Evolutionary conservation across 2,888 invertebrate species (phyloP).

Genomic region (Parochlus steinenii): DNA sequence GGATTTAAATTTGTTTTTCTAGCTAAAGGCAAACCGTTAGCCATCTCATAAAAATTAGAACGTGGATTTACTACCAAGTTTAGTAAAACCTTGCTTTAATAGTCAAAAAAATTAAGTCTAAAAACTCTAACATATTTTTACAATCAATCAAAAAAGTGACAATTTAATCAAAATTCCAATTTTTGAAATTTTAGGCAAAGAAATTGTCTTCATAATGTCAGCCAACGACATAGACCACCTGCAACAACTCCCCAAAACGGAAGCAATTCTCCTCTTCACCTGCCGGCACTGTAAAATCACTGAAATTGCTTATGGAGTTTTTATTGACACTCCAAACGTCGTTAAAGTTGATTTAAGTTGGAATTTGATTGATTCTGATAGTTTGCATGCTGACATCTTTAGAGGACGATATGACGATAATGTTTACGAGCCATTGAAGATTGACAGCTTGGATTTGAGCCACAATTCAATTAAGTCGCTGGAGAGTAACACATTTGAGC

Average conservation of each 20-base stretch:
- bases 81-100: too few relatives aligned
- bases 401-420: conserved; percentile 43
- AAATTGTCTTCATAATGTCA: conserved; percentile 25
- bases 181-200: conserved; percentile 16
- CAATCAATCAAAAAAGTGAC: too few relatives aligned
- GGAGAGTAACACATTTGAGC: conserved; percentile 42
- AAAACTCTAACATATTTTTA: too few relatives aligned
- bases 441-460: conserved; percentile 43
- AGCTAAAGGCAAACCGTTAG: not conserved
- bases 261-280: conserved; percentile 23
- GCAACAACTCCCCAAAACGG: conserved; percentile 27
- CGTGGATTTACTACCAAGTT: too few relatives aligned
- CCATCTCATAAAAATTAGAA: too few relatives aligned
- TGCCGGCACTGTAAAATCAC: conserved; percentile 26
- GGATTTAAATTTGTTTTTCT: not conserved
- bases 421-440: conserved; percentile 37
- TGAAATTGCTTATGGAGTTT: conserved; percentile 23
- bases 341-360: conserved; percentile 26
- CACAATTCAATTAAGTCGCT: conserved; percentile 46
- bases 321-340: conserved; percentile 27
- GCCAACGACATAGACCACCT: conserved; percentile 23
- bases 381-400: conserved; percentile 44
- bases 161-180: not conserved
- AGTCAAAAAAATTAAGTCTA: too few relatives aligned
- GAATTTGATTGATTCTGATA: conserved; percentile 28